These are phyloP conservation scores for Neogobius melanostomus DNA, from an alignment of 2,113 vertebrate species.

Conservation along the genomic window DNA sequence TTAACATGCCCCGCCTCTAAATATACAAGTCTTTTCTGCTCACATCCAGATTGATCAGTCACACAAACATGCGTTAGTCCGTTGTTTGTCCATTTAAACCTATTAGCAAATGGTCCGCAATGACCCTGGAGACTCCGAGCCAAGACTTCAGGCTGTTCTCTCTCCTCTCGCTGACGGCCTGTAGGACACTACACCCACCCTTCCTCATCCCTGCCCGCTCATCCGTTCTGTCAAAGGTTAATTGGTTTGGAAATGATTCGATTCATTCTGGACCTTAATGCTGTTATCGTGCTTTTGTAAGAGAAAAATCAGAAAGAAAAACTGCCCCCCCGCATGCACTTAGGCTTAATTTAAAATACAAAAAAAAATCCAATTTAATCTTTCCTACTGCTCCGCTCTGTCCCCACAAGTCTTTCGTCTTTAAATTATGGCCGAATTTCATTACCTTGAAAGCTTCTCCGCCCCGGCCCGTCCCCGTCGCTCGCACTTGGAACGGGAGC, in stretches of 20 bases:
- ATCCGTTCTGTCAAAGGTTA: slow-evolving; percentile 84
- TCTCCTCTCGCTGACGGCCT: slow-evolving; percentile 17
- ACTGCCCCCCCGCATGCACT: slow-evolving; percentile 74
- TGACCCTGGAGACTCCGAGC: no score
- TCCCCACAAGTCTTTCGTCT: slow-evolving; percentile 78
- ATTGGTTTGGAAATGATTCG: slow-evolving; percentile 87
- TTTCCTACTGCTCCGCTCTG: slow-evolving; percentile 62
- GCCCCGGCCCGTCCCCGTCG: slow-evolving; percentile 66
- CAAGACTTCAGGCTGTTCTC: background rate
- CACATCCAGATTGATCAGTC: no score
- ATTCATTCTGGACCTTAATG: slow-evolving; percentile 83
- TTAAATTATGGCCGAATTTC: slow-evolving; percentile 85
- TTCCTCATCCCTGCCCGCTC: slow-evolving; percentile 78
- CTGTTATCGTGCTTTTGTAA: slow-evolving; percentile 83
- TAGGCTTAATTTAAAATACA: slow-evolving; percentile 83
- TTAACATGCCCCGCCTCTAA: no score
- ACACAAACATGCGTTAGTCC: no score
- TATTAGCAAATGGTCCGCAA: no score
- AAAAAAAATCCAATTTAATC: slow-evolving; percentile 81
- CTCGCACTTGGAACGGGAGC: slow-evolving; percentile 70
- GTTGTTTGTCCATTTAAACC: no score
- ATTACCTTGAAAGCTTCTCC: slow-evolving; percentile 85
- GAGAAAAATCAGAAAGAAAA: slow-evolving; percentile 66
- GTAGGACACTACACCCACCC: slow-evolving; percentile 32
- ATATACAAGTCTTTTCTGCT: no score